Evolutionary conservation across 2,797 vertebrate genomes (phyloP).

Genomic region (Oceanodroma leucorhoa): DNA sequence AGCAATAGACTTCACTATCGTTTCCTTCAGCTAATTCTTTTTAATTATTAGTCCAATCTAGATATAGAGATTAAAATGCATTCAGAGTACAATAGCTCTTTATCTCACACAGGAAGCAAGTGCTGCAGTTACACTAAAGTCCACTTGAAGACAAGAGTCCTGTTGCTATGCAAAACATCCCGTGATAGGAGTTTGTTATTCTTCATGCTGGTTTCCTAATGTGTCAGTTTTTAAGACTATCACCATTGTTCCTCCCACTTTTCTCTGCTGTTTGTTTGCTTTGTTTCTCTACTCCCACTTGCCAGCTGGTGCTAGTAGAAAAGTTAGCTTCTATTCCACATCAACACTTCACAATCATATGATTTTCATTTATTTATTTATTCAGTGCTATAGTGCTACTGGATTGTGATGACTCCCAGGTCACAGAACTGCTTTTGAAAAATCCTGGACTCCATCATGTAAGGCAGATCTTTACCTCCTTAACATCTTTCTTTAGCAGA

Average conservation of each 20-base stretch:
- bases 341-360: neutral
- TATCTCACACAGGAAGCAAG: constrained; percentile 33
- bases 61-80: constrained; percentile 27
- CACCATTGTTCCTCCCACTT: constrained; percentile 30
- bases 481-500: neutral
- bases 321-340: constrained; percentile 17
- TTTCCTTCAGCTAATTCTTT: constrained; percentile 4
- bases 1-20: neutral
- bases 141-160: constrained; percentile 42
- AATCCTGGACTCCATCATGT: neutral
- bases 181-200: constrained; percentile 16
- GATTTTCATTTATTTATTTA: neutral
- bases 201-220: neutral
- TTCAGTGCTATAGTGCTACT: neutral
- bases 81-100: constrained; percentile 13
- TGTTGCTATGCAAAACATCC: constrained; percentile 54
- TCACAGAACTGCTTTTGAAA: neutral
- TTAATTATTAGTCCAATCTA: constrained; percentile 27
- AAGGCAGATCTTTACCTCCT: neutral
- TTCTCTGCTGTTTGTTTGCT: constrained; percentile 26
- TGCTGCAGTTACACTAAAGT: neutral
- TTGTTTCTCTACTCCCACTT: constrained; percentile 33
- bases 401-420: neutral
- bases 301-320: constrained; percentile 34
- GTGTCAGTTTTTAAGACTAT: constrained; percentile 16